Evolutionary conservation across 1,140 invertebrate species (phyloP), one percentile per base, ranked within the genome.

Genomic region (Wasmannia auropunctata): DNA sequence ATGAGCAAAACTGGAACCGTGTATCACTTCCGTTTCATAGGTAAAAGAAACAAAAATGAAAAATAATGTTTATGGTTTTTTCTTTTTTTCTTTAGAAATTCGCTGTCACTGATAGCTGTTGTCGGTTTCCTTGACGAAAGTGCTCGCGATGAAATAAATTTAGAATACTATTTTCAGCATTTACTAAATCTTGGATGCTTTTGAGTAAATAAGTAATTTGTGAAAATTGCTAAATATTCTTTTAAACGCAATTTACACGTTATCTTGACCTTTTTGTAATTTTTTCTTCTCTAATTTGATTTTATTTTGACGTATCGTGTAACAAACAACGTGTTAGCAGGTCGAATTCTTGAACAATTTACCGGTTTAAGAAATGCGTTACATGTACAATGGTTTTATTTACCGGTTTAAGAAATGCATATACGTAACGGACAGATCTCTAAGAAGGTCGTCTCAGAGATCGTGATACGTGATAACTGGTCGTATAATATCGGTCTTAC

Each of bases 371-470:
- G 85, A 25, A 72, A 60, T 43, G 49, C 40, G 34, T 62, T 25
- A n/a, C n/a, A n/a, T n/a, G n/a, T n/a, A n/a, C n/a, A n/a, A n/a
- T n/a, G n/a, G n/a, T n/a, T n/a, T n/a, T n/a, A 72, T 86, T 84
- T 86, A 87, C 80, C 81, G 80, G 63, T 84, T 51, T 37, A 22
- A 49, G 85, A 28, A 75, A 19, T n/a, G 43, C 60, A 63, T 72
- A 60, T 54, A 62, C 56, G 16, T 86, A 87, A 86, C 84, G 74
- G 62, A 46, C 49, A 49, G 37, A 40, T 25, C n/a, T 14, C 28
- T 34, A 75, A 85, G 37, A 85, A 85, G 46, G 34, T 46, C 67
- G 5, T 7, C 11, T 5, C n/a, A n/a, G n/a, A n/a, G n/a, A n/a
- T n/a, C 25, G 8, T 54, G 58, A 69, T 65, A 37, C 49, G 60